Conservation (phyloP, 2,797 vertebrate species). For the Catharus ustulatus region DNA sequence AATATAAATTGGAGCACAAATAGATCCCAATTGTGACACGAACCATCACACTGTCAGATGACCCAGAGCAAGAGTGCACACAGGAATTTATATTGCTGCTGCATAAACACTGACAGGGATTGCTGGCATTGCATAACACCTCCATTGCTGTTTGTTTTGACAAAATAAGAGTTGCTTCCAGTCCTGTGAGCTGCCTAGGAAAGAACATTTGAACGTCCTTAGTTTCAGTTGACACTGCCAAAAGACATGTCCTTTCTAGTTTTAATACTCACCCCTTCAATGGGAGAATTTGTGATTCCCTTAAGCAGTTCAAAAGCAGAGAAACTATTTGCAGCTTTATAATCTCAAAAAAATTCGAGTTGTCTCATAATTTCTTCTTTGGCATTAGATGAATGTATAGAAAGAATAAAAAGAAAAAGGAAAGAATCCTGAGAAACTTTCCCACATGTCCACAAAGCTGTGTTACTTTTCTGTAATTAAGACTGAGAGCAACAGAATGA, state of each 20-base stretch:
- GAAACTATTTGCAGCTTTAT: background rate
- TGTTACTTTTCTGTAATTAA: background rate
- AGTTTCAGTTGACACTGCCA: slow-evolving; percentile 37
- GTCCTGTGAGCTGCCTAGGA: background rate
- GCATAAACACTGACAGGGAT: slow-evolving; percentile 2
- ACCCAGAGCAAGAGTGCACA: background rate
- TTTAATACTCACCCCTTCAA: background rate
- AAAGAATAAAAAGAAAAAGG: background rate
- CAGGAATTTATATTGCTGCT: slow-evolving; percentile 42
- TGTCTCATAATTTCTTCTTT: background rate
- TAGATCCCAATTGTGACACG: background rate
- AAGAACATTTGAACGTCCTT: background rate
- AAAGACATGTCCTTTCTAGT: slow-evolving; percentile 20
- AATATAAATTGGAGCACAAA: background rate
- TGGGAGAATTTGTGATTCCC: background rate
- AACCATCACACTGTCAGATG: background rate
- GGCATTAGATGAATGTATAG: background rate
- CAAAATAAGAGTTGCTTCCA: background rate
- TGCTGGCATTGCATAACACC: slow-evolving; percentile 20
- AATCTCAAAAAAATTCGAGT: background rate
- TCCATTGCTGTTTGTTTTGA: background rate
- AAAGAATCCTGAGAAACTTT: background rate
- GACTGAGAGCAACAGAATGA: background rate
- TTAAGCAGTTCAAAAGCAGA: background rate
- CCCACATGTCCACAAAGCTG: background rate